Conservation (phyloP, 2,113 vertebrate species). For the Lasiurus borealis region DNA sequence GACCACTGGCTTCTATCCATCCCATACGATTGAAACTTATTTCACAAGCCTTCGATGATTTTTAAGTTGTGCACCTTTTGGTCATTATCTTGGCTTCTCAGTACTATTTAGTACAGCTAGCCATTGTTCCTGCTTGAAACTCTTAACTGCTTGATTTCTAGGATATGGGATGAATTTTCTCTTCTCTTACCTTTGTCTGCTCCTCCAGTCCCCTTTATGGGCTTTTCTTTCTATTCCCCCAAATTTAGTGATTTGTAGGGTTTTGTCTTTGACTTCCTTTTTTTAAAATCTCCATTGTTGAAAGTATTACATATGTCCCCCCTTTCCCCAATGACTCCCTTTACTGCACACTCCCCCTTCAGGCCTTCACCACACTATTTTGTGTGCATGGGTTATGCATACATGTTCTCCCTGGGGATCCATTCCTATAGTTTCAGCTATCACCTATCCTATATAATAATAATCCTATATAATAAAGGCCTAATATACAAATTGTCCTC, state of each 20-base stretch:
- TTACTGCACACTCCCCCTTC: too few relatives aligned
- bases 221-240: conserved; percentile 22
- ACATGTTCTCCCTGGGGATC: background rate
- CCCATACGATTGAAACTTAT: background rate
- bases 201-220: background rate
- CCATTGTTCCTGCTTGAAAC: background rate
- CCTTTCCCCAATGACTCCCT: too few relatives aligned
- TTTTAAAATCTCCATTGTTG: background rate
- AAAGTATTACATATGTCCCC: too few relatives aligned
- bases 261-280: conserved; percentile 21
- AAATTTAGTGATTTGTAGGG: background rate
- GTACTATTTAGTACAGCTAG: background rate
- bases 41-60: background rate
- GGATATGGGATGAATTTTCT: background rate
- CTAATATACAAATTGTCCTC: too few relatives aligned
- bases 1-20: background rate
- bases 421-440: background rate
- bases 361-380: too few relatives aligned
- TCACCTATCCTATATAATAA: background rate
- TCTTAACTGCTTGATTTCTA: conserved; percentile 38
- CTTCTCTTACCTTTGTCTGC: background rate
- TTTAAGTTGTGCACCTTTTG: conserved; percentile 1
- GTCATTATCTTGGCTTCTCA: conserved; percentile 21
- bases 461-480: background rate
- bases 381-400: background rate